Base-by-base conservation (phyloP, 1,140 invertebrate genomes). In the Kradibia gibbosae region DNA sequence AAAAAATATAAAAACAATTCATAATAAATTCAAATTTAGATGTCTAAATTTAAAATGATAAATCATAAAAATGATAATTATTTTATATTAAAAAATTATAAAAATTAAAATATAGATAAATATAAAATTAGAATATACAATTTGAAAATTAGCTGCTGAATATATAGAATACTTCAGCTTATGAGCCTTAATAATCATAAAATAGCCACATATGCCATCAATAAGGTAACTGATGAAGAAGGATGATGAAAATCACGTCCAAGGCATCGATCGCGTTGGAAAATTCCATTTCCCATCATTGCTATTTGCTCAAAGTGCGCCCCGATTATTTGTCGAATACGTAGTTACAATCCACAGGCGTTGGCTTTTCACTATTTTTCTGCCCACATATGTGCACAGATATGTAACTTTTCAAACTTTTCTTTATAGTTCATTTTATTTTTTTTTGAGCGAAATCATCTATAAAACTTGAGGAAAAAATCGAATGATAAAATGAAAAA, bases 241-340 rank as follows among this genome's bases (percentile, higher is more conserved):
- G 45, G 17, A 57, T 71, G 62, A 79, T 79, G 28, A 39, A 57
- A 80, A 80, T 80, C 45, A 31, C 3, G 53, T 22, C 15, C 15
- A 42, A 39, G 34, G 70, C 39, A 80, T 73, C 67, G 67, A 73
- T 80, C 36, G 70, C 62, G 28, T 13, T 20, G 20, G 45, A 7
- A 31, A 60, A 80, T 80, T 80, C 78, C 65, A 80, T 79, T 71
- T 71, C 42, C 25, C 67, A 36, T 71, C 77, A 71, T 78, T 78
- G 62, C 45, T 62, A 25, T 39, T 62, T 53, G 55, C 74, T 77
- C 75, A 77, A 55, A 70, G 62, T 48, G 7, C 39, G 20, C 45
- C 48, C 22, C 31, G 62, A 78, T 25, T 48, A 78, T 78, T 78
- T 71, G 48, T 78, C 62, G 31, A 65, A 78, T 71, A 71, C 62